These are phyloP conservation scores for Campylomormyrus tamandua DNA, from an alignment of 2,113 vertebrate species.

Conservation along the genomic window DNA sequence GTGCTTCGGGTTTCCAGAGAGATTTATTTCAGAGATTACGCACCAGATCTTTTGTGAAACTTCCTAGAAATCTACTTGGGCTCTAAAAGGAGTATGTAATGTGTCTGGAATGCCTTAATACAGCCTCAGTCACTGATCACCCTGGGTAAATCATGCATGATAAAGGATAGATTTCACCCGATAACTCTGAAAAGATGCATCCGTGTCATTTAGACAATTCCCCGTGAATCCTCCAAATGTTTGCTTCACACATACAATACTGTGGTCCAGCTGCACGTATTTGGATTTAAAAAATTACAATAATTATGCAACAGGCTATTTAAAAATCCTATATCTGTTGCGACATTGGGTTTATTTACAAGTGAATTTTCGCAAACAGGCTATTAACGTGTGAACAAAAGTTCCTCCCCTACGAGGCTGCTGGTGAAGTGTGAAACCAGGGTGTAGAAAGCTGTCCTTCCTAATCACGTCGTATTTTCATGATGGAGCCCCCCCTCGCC, in stretches of 20 bases:
- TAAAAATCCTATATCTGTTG: not conserved
- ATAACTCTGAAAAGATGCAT: not conserved
- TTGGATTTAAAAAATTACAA: not conserved
- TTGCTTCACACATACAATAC: not conserved
- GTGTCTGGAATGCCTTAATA: not conserved
- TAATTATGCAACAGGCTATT: not conserved
- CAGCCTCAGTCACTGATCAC: not conserved
- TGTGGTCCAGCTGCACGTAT: not conserved
- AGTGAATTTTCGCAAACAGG: not conserved
- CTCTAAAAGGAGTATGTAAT: not conserved
- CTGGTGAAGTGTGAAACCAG: not conserved
- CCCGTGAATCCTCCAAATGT: not conserved
- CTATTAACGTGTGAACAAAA: not conserved
- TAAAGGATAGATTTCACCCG: slow-evolving; percentile 1
- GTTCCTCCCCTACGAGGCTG: not conserved
- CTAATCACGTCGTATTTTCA: not conserved
- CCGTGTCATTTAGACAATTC: not conserved
- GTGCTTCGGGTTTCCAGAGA: not conserved
- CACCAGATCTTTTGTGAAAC: not conserved
- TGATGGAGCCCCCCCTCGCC: not conserved
- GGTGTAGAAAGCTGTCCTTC: not conserved
- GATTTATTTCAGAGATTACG: not conserved
- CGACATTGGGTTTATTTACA: not conserved
- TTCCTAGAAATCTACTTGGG: not conserved
- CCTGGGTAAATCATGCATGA: slow-evolving; percentile 7